Evolutionary conservation across 2,797 vertebrate species (phyloP).

Genomic region (Apogon talboti): DNA sequence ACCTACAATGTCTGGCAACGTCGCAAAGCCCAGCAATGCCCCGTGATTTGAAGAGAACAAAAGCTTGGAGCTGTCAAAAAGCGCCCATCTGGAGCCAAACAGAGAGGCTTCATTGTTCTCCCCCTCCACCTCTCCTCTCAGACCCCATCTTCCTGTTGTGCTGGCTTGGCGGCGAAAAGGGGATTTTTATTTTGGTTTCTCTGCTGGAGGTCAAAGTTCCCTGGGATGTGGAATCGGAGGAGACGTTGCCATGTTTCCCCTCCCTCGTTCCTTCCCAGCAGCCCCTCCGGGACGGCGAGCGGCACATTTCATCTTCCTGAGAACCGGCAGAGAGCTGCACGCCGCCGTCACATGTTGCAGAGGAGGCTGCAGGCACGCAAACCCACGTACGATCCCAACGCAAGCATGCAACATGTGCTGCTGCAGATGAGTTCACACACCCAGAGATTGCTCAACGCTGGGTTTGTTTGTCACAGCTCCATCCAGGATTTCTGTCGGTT

Average conservation of each 20-base stretch:
- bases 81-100: slow-evolving; percentile 65
- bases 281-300: slow-evolving; percentile 51
- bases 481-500: neutral
- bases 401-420: slow-evolving; percentile 37
- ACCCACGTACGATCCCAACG: slow-evolving; percentile 20
- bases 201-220: slow-evolving; percentile 78
- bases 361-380: slow-evolving; percentile 30
- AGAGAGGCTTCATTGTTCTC: slow-evolving; percentile 72
- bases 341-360: slow-evolving; percentile 27
- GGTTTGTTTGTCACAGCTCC: neutral
- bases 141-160: slow-evolving; percentile 74
- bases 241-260: slow-evolving; percentile 70
- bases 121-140: slow-evolving; percentile 56
- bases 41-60: slow-evolving; percentile 55
- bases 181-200: slow-evolving; percentile 79
- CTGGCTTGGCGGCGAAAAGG: slow-evolving; percentile 65
- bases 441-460: slow-evolving; percentile 19
- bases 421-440: slow-evolving; percentile 41
- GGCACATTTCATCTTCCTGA: slow-evolving; percentile 74
- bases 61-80: slow-evolving; percentile 65
- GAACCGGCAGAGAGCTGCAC: slow-evolving; percentile 53
- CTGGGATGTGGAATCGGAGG: slow-evolving; percentile 75
- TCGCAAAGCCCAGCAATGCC: slow-evolving; percentile 49
- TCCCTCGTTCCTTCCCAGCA: slow-evolving; percentile 58
- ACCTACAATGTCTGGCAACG: slow-evolving; percentile 64